Percentiles rank a stretch among this genome's conserved stretches.
Evolutionary conservation across 64 coral and sea anemone genomes (phyloP).

Genomic region (Montipora efflorescens): DNA sequence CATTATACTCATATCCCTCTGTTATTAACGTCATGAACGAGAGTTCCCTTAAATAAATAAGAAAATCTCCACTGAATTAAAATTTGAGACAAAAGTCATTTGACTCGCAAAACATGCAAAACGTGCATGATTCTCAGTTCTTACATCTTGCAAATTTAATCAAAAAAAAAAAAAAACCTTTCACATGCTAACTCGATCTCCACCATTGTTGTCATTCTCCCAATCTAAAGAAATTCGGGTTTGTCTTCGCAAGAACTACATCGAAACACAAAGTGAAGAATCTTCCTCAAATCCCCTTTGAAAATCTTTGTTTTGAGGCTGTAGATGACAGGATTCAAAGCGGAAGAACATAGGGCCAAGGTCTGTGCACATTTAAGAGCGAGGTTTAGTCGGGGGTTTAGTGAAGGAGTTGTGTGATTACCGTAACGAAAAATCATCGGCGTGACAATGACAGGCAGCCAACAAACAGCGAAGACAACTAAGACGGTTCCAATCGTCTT

Average conservation of each 20-base stretch:
- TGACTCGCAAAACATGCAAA: too few species aligned
- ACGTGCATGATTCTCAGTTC: not conserved
- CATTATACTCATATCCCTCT: too few species aligned
- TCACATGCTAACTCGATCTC: not conserved
- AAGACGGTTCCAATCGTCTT: slow-evolving; percentile 89
- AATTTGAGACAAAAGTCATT: too few species aligned
- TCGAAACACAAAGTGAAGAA: not conserved
- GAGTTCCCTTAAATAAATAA: too few species aligned
- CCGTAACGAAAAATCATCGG: slow-evolving; percentile 68
- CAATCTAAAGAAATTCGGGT: not conserved
- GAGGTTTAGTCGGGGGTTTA: not conserved
- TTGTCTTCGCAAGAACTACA: slow-evolving; percentile 7
- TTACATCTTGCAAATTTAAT: not conserved
- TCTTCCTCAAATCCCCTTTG: slow-evolving; percentile 58
- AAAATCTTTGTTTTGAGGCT: slow-evolving; percentile 84
- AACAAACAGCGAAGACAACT: slow-evolving; percentile 83
- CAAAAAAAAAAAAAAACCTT: not conserved
- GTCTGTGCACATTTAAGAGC: slow-evolving; percentile 87
- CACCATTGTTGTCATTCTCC: not conserved
- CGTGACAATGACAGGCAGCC: slow-evolving; percentile 85
- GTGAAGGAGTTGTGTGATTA: not conserved
- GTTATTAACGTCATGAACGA: too few species aligned
- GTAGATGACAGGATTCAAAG: slow-evolving; percentile 91
- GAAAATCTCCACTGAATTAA: too few species aligned
- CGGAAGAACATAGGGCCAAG: slow-evolving; percentile 87